phyloP scores from a whole-genome alignment of 1,140 invertebrate genomes.

The Drosophila bocqueti region DNA sequence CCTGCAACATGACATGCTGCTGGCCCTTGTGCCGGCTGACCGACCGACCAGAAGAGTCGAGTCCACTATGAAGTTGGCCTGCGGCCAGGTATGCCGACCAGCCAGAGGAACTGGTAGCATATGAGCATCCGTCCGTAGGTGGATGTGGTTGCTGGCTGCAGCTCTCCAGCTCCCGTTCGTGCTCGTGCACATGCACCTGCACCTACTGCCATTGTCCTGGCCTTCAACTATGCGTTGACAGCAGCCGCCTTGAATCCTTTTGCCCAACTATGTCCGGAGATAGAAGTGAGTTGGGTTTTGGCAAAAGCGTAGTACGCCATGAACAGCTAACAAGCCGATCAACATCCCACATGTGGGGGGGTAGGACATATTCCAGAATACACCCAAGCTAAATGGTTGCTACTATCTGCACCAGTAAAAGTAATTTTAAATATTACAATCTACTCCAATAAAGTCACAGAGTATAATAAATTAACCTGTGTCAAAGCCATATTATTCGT shows the following conservation, averaged over 20 bases:
- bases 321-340: constrained; percentile 41
- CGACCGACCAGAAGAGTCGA: constrained; percentile 28
- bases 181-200: background rate
- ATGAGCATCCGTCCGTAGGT: constrained; percentile 25
- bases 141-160: constrained; percentile 19
- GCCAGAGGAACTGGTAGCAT: constrained; percentile 27
- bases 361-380: background rate
- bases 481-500: background rate
- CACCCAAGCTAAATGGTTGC: constrained; percentile 15
- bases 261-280: constrained; percentile 19
- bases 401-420: too few species aligned
- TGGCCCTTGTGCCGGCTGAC: constrained; percentile 20
- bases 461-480: background rate
- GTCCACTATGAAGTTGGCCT: constrained; percentile 41
- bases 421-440: background rate
- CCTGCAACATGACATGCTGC: constrained; percentile 26
- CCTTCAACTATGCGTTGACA: constrained; percentile 44
- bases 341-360: background rate
- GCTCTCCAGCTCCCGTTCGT: constrained; percentile 1
- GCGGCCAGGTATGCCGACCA: constrained; percentile 35
- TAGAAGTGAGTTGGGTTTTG: background rate
- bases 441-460: background rate
- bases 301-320: background rate
- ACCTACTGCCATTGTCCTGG: constrained; percentile 24
- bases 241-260: constrained; percentile 35